Base-by-base conservation (phyloP, 2,888 invertebrate species). In the Pogonocherus hispidulus region DNA sequence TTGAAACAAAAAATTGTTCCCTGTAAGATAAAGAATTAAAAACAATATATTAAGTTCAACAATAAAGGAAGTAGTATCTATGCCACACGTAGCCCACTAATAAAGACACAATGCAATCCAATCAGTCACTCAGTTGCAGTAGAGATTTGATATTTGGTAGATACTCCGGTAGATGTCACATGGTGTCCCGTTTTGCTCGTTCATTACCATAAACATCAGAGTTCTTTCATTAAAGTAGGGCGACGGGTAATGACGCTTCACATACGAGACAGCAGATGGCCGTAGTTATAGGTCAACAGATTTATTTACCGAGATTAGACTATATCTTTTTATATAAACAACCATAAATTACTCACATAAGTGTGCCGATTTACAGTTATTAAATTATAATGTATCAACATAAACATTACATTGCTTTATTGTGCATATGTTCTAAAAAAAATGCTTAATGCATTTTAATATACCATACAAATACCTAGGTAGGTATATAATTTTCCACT, bases 351-450 rank as follows among this genome's bases (percentile, higher is more conserved):
- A 37, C 32, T 35, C 41, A 35, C 19, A 49, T 23, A 66, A 66
- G 59, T 66, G 60, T 66, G 66, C 54, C 59, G 60, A 66, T 44
- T 18, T 60, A 66, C 59, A 66, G 66, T 59, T 59, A 59, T 66
- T 44, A 66, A 66, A 57, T 57, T 57, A 44, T 41, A 19, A 57
- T 57, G 35, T 44, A 44, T n/a, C 44, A 59, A 41, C n/a, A 54
- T 63, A 63, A 63, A 41, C 44, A 57, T 18, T 56, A 32, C 8
- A 23, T 16, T 9, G 46, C 23, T 20, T 14, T 22, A 35, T 37
- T 37, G 19, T 16, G 52, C 18, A 37, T 49, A 20, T 9, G 27
- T 52, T 23, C 14, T 14, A 16, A 51, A 49, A 49, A n/a, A n/a
- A n/a, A n/a, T n/a, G n/a, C n/a, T n/a, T n/a, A n/a, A n/a, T n/a